Conservation (phyloP, 2,797 vertebrate genomes). For the Molossus alvarezi region DNA sequence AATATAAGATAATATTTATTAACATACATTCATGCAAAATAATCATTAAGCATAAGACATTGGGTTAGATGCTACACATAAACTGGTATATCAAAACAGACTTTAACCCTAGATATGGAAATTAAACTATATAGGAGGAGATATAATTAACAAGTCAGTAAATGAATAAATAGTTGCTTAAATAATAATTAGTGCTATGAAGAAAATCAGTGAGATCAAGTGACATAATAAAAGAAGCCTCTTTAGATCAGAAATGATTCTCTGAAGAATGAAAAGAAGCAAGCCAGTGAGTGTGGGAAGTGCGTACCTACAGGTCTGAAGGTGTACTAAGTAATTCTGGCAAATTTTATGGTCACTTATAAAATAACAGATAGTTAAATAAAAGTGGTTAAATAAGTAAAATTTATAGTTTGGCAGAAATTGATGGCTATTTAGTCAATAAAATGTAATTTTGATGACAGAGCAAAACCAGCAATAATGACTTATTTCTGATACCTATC, state of each 20-base stretch:
- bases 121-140: background rate
- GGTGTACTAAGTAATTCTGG: background rate
- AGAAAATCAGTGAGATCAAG: background rate
- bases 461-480: background rate
- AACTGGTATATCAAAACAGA: background rate
- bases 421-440: conserved; percentile 2
- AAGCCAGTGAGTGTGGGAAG: background rate
- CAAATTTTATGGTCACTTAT: background rate
- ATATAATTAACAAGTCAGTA: background rate
- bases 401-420: background rate
- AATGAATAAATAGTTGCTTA: background rate
- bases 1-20: background rate
- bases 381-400: background rate
- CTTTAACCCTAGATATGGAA: background rate
- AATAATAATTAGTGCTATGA: conserved; percentile 24
- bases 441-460: background rate
- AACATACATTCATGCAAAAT: background rate
- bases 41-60: background rate
- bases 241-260: background rate
- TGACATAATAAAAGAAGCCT: background rate
- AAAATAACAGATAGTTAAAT: background rate
- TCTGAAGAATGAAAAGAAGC: background rate
- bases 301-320: background rate
- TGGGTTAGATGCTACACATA: background rate
- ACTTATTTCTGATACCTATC: conserved; percentile 3